Evolutionary conservation across 1,140 invertebrate genomes (phyloP).

Genomic region (Saccostrea echinata): DNA sequence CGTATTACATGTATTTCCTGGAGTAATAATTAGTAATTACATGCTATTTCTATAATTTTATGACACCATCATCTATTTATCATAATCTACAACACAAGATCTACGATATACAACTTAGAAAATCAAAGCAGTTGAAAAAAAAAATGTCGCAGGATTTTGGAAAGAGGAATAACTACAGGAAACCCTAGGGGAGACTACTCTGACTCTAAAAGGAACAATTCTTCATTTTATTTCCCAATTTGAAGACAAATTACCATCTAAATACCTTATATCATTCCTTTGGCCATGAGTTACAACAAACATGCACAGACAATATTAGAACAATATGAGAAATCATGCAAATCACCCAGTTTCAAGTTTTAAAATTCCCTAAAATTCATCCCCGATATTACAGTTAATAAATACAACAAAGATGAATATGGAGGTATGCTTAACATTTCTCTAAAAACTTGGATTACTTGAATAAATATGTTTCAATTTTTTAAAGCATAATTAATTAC

Average conservation of each 20-base stretch:
- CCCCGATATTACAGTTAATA: no score
- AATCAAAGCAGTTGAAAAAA: not conserved
- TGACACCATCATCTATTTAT: not conserved
- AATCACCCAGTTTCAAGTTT: not conserved
- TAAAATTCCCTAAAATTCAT: not conserved
- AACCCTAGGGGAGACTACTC: not conserved
- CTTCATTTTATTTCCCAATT: no score
- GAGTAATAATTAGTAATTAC: not conserved
- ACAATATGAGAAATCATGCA: not conserved
- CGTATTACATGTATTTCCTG: not conserved
- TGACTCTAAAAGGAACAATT: not conserved
- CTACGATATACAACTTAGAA: not conserved
- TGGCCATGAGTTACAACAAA: constrained; percentile 18
- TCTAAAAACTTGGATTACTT: no score
- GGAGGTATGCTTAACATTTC: no score
- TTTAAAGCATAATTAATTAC: no score
- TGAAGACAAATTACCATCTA: not conserved
- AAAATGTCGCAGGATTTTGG: not conserved
- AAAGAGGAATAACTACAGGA: constrained; percentile 14
- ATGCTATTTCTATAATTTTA: not conserved
- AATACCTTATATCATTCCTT: not conserved
- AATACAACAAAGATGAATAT: no score
- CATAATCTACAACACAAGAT: not conserved
- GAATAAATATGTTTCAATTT: no score
- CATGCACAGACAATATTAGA: not conserved